Evolutionary conservation across 2,113 vertebrate species (phyloP).

Genomic region (Mus spicilegus): DNA sequence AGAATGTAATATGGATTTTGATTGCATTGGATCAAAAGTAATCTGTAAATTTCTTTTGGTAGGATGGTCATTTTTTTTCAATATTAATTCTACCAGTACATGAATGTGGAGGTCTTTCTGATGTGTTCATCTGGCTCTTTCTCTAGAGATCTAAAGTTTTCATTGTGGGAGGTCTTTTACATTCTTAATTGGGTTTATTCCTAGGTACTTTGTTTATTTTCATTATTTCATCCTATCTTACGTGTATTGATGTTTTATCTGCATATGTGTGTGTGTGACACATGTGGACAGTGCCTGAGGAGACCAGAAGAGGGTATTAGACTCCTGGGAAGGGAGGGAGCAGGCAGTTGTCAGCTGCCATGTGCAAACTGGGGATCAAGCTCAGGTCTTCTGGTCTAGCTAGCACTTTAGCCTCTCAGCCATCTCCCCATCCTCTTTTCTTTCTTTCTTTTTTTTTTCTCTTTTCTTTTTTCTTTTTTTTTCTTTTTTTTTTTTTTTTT

Average conservation of each 20-base stretch:
- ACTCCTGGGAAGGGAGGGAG: background rate
- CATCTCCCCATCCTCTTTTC: background rate
- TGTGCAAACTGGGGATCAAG: background rate
- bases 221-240: background rate
- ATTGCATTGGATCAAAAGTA: background rate
- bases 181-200: background rate
- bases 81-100: background rate
- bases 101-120: background rate
- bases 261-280: background rate
- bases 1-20: background rate
- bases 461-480: background rate
- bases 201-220: background rate
- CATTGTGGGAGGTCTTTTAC: background rate
- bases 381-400: background rate
- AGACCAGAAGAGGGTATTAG: background rate
- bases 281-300: background rate
- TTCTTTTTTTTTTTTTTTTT: background rate
- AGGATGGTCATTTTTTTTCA: background rate
- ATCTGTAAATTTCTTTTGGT: background rate
- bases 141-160: background rate
- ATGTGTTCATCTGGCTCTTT: background rate
- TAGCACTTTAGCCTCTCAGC: background rate
- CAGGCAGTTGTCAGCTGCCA: background rate
- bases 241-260: background rate
- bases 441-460: background rate